Conservation (phyloP, 2,888 invertebrate species). For the Disparrhopalites patrizii region DNA sequence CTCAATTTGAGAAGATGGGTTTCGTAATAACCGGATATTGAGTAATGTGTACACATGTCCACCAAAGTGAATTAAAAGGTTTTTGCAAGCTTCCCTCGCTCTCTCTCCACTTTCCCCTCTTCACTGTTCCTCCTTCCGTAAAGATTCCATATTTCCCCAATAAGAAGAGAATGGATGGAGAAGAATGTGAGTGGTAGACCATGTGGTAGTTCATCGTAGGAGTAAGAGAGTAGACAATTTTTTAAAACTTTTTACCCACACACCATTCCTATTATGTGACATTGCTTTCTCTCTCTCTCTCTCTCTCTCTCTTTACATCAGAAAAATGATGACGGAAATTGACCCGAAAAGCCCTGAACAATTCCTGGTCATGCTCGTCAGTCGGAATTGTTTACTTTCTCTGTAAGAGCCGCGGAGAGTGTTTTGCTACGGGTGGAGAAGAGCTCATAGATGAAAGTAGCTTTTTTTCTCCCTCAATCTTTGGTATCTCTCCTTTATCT, state of each 20-base stretch:
- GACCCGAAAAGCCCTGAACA: constrained; percentile 32
- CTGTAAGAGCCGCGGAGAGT: not conserved
- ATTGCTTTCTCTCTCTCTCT: not conserved
- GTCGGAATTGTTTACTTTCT: constrained; percentile 30
- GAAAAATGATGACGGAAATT: constrained; percentile 31
- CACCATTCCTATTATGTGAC: too few species aligned
- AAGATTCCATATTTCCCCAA: too few species aligned
- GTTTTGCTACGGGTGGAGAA: not conserved
- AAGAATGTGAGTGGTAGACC: too few species aligned
- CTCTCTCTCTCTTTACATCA: too few species aligned
- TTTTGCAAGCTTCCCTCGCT: not conserved
- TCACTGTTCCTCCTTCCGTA: not conserved
- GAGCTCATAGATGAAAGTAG: not conserved
- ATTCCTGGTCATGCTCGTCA: constrained; percentile 12
- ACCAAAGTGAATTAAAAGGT: constrained; percentile 26
- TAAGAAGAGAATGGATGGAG: too few species aligned
- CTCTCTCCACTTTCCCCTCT: not conserved
- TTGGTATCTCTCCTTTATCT: too few species aligned
- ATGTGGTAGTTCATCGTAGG: too few species aligned
- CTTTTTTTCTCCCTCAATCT: too few species aligned
- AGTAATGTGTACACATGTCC: constrained; percentile 28
- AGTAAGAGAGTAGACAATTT: too few species aligned
- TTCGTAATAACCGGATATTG: constrained; percentile 29
- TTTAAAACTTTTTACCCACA: too few species aligned
- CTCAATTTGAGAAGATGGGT: constrained; percentile 20